Base-by-base conservation (phyloP, 2,888 invertebrate species). In the Brachypalpus laphriformis region DNA sequence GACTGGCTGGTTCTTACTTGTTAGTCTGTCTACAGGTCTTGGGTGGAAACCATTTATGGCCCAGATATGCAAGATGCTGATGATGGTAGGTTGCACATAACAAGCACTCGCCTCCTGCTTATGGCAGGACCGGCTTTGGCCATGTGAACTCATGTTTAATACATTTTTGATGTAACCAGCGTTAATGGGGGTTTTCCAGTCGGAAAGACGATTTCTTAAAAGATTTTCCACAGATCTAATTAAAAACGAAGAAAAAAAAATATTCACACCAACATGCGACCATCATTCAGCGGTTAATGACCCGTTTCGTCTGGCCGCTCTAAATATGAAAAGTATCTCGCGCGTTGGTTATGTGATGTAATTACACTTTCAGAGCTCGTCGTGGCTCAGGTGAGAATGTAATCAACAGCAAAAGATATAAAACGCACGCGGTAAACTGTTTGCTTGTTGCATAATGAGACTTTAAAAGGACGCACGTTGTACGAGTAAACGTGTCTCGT, bases 91-190 rank as follows among this genome's bases (percentile, higher is more conserved):
- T 51, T 34, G 51, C 18, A 16, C 42, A 40, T 31, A n/a, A n/a
- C n/a, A n/a, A n/a, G n/a, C n/a, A n/a, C n/a, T n/a, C n/a, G n/a
- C n/a, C n/a, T n/a, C n/a, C n/a, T n/a, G n/a, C n/a, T n/a, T n/a
- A n/a, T n/a, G 57, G 71, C 37, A 56, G 63, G 61, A 78, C 80
- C 59, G 51, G 59, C 20, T 74, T 61, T 61, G 47, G 51, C 14
- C 59, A 61, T 34, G 74, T 59, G 49, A 74, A 45, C 42, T 57
- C 56, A 78, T 78, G 63, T 78, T 78, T 78, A 78, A 80, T 80
- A 74, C 74, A 74, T 57, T 80, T 74, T 74, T 80, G 51, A 74
- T 82, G 76, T 76, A 49, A 68, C 61, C 75, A 75, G 54, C 54
- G 28, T 76, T 82, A 71, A 82, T 76, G 76, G 51, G 49, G n/a